Evolutionary conservation across 2,797 vertebrate species (phyloP).

Genomic region (Pangasius macronema): DNA sequence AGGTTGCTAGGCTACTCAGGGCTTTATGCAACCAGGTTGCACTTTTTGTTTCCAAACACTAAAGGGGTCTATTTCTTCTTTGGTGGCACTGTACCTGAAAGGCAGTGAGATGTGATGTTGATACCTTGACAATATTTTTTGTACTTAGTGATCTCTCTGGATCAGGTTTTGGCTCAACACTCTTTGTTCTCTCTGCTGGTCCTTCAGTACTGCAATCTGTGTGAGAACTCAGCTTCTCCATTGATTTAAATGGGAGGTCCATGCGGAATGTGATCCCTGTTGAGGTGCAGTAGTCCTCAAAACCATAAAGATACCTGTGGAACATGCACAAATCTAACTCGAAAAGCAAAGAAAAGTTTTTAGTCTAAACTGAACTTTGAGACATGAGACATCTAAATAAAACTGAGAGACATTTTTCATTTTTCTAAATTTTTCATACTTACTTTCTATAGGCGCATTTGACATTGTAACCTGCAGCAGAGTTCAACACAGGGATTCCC

Average conservation of each 20-base stretch:
- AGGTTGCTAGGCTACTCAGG: not conserved
- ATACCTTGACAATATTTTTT: slow-evolving; percentile 65
- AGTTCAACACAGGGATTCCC: slow-evolving; percentile 82
- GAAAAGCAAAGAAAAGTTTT: not conserved
- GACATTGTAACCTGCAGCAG: slow-evolving; percentile 83
- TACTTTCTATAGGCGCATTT: slow-evolving; percentile 85
- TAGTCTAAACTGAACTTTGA: not conserved
- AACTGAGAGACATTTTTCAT: not conserved
- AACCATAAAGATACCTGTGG: slow-evolving; percentile 79
- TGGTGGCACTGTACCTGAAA: not conserved
- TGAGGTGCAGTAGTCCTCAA: slow-evolving; percentile 82
- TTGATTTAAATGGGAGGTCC: slow-evolving; percentile 74
- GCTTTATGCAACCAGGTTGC: not conserved
- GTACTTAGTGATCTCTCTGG: slow-evolving; percentile 49
- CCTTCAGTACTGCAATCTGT: slow-evolving; percentile 66
- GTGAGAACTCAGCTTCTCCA: slow-evolving; percentile 63
- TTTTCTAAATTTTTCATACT: no score
- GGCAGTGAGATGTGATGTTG: not conserved
- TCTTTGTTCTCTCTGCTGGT: slow-evolving; percentile 40
- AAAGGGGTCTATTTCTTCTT: not conserved
- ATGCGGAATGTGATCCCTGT: slow-evolving; percentile 78
- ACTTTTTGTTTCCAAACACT: not conserved
- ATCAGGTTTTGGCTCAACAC: slow-evolving; percentile 64
- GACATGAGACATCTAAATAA: not conserved
- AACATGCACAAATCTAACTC: not conserved